phyloP scores from a whole-genome alignment of 2,113 vertebrate genomes.

The Neoarius graeffei region DNA sequence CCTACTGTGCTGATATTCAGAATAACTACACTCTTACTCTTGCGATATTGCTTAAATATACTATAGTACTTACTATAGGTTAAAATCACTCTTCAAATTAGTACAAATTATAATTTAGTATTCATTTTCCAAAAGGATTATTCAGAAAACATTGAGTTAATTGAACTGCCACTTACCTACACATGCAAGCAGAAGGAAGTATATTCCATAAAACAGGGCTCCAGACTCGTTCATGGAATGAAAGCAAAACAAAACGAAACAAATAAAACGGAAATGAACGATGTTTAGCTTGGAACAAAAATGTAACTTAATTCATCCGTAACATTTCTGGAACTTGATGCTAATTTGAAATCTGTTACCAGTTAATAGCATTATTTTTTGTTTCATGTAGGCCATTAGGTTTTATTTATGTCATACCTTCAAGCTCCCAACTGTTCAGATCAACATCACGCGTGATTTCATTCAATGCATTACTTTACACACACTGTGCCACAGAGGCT shows the following conservation, averaged over 20 bases:
- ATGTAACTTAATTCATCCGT: background rate
- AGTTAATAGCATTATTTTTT: background rate
- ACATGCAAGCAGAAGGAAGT: background rate
- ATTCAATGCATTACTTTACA: background rate
- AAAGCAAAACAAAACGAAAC: background rate
- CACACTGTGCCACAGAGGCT: background rate
- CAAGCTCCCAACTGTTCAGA: background rate
- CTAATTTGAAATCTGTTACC: background rate
- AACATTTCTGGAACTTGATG: background rate
- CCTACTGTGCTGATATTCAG: no score
- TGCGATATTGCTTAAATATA: no score
- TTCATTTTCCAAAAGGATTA: background rate
- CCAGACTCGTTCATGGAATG: background rate
- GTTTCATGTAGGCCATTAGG: background rate
- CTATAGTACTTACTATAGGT: no score
- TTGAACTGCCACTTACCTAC: background rate
- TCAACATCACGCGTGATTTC: background rate
- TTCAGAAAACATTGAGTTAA: background rate
- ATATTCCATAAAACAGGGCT: background rate
- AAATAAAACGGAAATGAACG: background rate
- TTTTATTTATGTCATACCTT: constrained; percentile 7
- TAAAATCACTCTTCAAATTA: no score
- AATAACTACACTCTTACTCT: no score
- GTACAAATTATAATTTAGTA: no score
- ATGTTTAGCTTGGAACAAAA: background rate